These are phyloP conservation scores for Todiramphus chloris DNA, from an alignment of 2,113 vertebrate species.

Conservation along the genomic window DNA sequence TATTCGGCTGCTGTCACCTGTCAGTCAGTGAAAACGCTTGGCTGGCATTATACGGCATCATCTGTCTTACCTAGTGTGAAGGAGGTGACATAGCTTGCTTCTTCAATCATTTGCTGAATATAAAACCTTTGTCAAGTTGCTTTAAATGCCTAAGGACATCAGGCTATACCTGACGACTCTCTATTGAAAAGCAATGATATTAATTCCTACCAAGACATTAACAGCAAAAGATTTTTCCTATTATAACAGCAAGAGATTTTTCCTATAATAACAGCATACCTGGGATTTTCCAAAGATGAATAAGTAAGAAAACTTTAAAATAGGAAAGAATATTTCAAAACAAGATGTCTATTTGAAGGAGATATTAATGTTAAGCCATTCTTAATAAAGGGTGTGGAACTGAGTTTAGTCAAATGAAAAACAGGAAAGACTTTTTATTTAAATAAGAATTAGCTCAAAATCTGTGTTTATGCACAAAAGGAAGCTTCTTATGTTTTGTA, in stretches of 20 bases:
- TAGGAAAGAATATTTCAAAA: background rate
- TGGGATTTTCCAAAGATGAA: background rate
- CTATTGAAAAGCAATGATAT: background rate
- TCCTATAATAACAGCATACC: background rate
- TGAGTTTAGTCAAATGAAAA: background rate
- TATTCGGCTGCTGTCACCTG: conserved; percentile 8
- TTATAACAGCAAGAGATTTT: background rate
- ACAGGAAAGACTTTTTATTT: background rate
- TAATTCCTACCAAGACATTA: background rate
- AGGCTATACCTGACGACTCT: background rate
- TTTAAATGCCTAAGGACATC: background rate
- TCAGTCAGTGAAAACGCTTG: conserved; percentile 12
- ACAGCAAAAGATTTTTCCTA: background rate
- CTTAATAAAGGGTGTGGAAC: background rate
- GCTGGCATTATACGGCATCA: background rate
- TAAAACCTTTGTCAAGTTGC: background rate
- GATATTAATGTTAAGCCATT: background rate
- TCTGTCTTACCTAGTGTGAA: conserved; percentile 29
- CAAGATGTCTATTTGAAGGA: background rate
- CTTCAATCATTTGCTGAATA: background rate
- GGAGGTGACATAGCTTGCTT: background rate
- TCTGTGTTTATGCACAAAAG: background rate
- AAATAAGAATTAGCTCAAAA: background rate
- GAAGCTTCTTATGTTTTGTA: background rate
- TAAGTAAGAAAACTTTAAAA: background rate